Evolutionary conservation across 2,113 vertebrate genomes (phyloP).

Genomic region (Cynopterus brachyotis): DNA sequence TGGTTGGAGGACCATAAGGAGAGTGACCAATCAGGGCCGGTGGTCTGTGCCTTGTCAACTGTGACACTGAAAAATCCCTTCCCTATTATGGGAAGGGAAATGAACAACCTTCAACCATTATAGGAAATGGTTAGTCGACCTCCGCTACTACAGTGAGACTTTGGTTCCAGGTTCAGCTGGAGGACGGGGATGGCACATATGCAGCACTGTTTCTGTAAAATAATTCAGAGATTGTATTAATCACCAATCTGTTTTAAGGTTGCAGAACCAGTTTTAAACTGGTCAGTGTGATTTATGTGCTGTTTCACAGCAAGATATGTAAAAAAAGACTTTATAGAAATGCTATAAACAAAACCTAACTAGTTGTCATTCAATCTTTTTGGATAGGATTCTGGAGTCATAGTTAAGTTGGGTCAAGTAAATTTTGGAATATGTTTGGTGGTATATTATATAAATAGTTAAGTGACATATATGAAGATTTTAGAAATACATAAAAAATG

Average conservation of each 20-base stretch:
- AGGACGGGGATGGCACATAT: neutral
- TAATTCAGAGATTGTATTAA: neutral
- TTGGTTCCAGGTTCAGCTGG: neutral
- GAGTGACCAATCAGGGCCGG: too few species aligned
- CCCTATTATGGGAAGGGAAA: too few species aligned
- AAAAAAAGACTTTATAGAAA: constrained; percentile 28
- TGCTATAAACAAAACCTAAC: neutral
- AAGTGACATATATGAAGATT: neutral
- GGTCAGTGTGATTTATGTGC: neutral
- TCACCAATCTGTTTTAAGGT: neutral
- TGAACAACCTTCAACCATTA: too few species aligned
- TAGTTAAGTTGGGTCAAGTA: neutral
- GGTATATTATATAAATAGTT: neutral
- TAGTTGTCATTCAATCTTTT: neutral
- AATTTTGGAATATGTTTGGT: neutral
- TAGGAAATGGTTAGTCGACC: too few species aligned
- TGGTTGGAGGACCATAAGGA: too few species aligned
- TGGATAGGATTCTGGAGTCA: neutral
- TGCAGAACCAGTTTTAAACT: neutral
- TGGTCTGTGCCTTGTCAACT: too few species aligned
- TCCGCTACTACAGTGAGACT: neutral
- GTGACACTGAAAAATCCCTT: too few species aligned
- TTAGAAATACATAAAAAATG: neutral
- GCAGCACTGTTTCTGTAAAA: neutral
- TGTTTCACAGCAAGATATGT: neutral